A percentile compares a stretch with the other conserved stretches of the same genome.
phyloP scores from a whole-genome alignment of 2,888 invertebrate species.

The Gymnocheta viridis region DNA sequence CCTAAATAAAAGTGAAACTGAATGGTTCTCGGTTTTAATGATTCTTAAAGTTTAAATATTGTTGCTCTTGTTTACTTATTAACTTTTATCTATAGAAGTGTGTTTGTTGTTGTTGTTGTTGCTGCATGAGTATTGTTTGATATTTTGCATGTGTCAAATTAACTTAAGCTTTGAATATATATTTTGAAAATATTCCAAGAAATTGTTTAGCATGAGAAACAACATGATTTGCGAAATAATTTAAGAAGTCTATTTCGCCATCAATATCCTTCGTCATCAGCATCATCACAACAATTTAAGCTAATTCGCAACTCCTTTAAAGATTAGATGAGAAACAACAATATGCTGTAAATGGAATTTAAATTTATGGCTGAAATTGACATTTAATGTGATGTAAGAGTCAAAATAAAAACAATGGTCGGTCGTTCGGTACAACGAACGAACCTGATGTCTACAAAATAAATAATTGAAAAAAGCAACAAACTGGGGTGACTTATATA shows the following conservation, averaged over 20 bases:
- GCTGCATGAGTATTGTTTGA: slow-evolving; percentile 1
- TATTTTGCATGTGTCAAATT: slow-evolving; percentile 63
- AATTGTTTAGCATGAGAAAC: slow-evolving; percentile 52
- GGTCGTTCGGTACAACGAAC: neutral
- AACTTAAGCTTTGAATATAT: slow-evolving; percentile 54
- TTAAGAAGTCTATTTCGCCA: neutral
- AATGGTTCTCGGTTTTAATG: slow-evolving; percentile 27
- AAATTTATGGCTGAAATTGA: slow-evolving; percentile 49
- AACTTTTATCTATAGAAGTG: neutral
- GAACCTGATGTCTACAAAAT: neutral
- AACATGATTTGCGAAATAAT: slow-evolving; percentile 11
- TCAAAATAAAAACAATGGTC: slow-evolving; percentile 53
- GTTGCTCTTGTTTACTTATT: slow-evolving; percentile 24
- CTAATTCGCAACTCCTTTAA: neutral
- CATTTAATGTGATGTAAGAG: slow-evolving; percentile 57
- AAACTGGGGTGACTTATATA: slow-evolving; percentile 27
- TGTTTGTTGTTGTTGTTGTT: neutral
- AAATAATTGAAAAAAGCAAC: neutral
- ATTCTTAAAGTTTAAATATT: slow-evolving; percentile 29
- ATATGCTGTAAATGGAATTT: neutral
- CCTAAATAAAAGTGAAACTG: slow-evolving; percentile 51
- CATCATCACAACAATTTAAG: neutral
- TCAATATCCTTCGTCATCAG: neutral
- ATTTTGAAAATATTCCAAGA: slow-evolving; percentile 50
- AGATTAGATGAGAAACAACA: neutral